These are phyloP conservation scores for Eurypyga helias DNA, from an alignment of 2,113 vertebrate species.

Conservation along the genomic window DNA sequence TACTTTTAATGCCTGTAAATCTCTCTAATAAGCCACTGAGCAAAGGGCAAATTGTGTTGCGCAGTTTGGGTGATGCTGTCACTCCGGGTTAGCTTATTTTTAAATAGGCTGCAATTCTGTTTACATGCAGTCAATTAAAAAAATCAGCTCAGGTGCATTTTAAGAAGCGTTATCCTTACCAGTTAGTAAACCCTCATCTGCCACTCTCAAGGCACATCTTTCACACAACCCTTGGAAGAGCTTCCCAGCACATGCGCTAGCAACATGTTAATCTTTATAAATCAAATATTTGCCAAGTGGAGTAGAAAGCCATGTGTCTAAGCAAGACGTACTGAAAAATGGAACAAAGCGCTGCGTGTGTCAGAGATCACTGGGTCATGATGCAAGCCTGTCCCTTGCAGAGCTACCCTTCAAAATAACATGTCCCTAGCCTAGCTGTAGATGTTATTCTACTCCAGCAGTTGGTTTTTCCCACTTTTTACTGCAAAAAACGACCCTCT, in stretches of 20 bases:
- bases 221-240: conserved; percentile 38
- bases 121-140: conserved; percentile 34
- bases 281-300: conserved; percentile 54
- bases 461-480: neutral
- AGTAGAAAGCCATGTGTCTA: conserved; percentile 49
- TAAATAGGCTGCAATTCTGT: neutral
- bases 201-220: conserved; percentile 41
- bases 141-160: conserved; percentile 42
- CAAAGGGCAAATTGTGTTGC: neutral
- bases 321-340: conserved; percentile 16
- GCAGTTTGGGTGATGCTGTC: conserved; percentile 8
- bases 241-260: conserved; percentile 26
- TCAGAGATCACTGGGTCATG: neutral
- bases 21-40: conserved; percentile 26
- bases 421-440: neutral
- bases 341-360: neutral
- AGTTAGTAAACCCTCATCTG: neutral
- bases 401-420: neutral
- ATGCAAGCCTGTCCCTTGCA: neutral
- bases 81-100: conserved; percentile 13
- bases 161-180: neutral
- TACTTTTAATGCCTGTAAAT: neutral
- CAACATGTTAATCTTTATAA: conserved; percentile 53
- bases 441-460: neutral
- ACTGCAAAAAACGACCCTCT: neutral